Evolutionary conservation across 2,797 vertebrate genomes (phyloP), one percentile per base, ranked within the genome.

Genomic region (Anguilla marmorata): DNA sequence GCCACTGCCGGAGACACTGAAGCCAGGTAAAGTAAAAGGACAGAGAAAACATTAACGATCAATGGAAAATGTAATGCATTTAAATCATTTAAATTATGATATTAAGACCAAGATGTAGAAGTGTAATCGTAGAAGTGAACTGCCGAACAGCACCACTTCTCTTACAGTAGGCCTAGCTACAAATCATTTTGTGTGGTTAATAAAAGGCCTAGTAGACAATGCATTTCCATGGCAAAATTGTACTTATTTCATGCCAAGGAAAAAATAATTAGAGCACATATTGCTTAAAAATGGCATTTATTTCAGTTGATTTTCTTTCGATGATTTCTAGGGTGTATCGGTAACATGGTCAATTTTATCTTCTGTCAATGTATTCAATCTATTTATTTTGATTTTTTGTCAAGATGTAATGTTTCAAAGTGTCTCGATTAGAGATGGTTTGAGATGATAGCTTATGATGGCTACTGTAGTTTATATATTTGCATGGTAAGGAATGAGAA

Each of bases 151-250:
- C 90, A 58, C 90, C 91, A 89, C 93, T 95, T 93, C 93, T 93
- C 91, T 94, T 93, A 93, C 92, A 79, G 30, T 76, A 45, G n/a
- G n/a, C n/a, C n/a, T n/a, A n/a, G 41, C 41, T 45, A 76, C 91
- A 92, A 93, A 93, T 92, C 84, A 92, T 94, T 91, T 93, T 94
- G 93, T 92, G 93, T 95, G 93, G 93, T 89, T 92, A 89, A 89
- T 89, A 93, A 91, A 93, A 91, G 92, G 93, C 41, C 94, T 91
- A 92, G 91, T 95, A 94, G 94, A 93, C 94, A 94, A 88, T 92
- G 92, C 91, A 89, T 60, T 24, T 24, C 5, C 7, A 24, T 0
- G 63, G 63, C 12, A 27, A 24, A 66, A 60, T 60, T 91, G 91
- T 93, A 90, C 92, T 90, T 92, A 89, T 89, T 91, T 92, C 11